Evolutionary conservation across 2,888 invertebrate genomes (phyloP), one percentile per base, ranked within the genome.

Genomic region (Salpingus planirostris): DNA sequence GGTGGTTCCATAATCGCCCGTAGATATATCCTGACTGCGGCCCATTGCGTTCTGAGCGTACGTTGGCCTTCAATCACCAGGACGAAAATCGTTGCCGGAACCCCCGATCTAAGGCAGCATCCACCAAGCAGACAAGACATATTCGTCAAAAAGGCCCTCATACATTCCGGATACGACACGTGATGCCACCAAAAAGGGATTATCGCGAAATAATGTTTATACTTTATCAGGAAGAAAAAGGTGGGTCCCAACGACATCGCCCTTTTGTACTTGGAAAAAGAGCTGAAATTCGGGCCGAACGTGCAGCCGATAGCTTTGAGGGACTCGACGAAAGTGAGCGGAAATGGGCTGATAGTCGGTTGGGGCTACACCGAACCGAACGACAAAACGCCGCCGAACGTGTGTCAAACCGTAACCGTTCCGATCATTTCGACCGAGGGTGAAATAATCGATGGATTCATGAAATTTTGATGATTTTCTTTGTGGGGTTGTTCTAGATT

Each of bases 241-340:
- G 21, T 46, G 2, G 41, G 52, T 11, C 64, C 65, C 11, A 66
- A 70, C 45, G 74, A 74, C 49, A 65, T 74, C 21, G 71, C 69
- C 21, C 44, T 75, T 2, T 44, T 74, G 10, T 60, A 58, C 28
- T 50, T 74, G 24, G 43, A 45, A 13, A 37, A 35, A 2, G 49
- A 59, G 1, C 52, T 68, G 27, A 37, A 26, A 0, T 50, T 59
- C 11, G 57, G 50, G 25, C 52, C 50, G 2, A 41, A 29, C n/a
- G 62, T 69, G 0, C 49, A 59, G 14, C 42, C 65, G 1, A 58
- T 69, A 18, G 35, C 33, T 12, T 42, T 70, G 11, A 66, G 29
- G 3, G 33, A 39, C 1, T 55, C 59, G 8, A 21, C 33, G 66
- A 1, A n/a, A n/a, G n/a, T 26, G 39, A 4, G 58, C 55, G 1